Evolutionary conservation across 1,140 invertebrate genomes (phyloP), one percentile per base, ranked within the genome.

Genomic region (Drosophila santomea): DNA sequence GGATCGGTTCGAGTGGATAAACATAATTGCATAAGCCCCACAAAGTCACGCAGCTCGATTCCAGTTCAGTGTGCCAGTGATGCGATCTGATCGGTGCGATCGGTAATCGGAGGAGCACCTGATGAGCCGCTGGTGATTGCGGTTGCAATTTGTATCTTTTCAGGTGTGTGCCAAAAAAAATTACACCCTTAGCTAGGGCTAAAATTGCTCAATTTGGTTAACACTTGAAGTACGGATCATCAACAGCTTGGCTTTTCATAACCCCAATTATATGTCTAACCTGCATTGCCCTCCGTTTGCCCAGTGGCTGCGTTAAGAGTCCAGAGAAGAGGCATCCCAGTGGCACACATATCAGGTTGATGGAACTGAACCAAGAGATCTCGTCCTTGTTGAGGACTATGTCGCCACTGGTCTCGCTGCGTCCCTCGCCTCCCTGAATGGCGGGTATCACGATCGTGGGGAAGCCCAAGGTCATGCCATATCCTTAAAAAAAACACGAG

Each of bases 341-440:
- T 0, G 96, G 96, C 41, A 97, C 96, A 51, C 95, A 94, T 61
- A 96, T 96, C 52, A 96, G 91, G 90, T 96, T 96, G 38, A 97
- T 94, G 20, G 96, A 96, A 96, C 95, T 95, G 77, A 97, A 96
- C 96, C 96, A 97, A 38, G 96, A 96, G 51, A 96, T 93, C 91
- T 96, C 94, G 6, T 95, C 94, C 44, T 93, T 93, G 5, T 93
- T 94, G 4, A 96, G 93, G 2, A 90, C 74, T 36, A 95, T 93
- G 4, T 93, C 92, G 58, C 93, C 90, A 28, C 62, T 69, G 54
- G 93, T 38, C 28, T 85, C 74, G 71, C 93, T 92, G 77, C 93
- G 93, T 20, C 88, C 92, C 52, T 93, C 91, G 23, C 77, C 81
- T 1, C 94, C 91, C 73, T 94, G 93, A 15, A 97, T 93, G 10